These are phyloP conservation scores for Drosophila monieri DNA, from an alignment of 2,888 invertebrate species.

Conservation along the genomic window DNA sequence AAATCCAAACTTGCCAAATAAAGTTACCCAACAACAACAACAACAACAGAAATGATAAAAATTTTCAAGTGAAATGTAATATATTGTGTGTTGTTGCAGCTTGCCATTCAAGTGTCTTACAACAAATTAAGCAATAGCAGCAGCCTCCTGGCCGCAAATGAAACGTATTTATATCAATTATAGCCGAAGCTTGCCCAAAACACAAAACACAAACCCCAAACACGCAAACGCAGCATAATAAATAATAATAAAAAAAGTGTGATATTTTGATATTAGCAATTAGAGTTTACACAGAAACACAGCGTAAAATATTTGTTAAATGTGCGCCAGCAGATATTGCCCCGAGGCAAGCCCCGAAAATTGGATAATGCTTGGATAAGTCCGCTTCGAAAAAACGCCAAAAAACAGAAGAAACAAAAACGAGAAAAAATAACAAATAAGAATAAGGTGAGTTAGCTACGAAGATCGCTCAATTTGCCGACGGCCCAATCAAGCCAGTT, in stretches of 20 bases:
- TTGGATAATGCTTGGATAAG: slow-evolving; percentile 78
- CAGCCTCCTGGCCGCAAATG: slow-evolving; percentile 13
- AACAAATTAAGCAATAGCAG: slow-evolving; percentile 33
- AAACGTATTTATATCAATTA: slow-evolving; percentile 48
- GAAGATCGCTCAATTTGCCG: slow-evolving; percentile 57
- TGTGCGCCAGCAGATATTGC: slow-evolving; percentile 48
- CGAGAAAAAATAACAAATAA: slow-evolving; percentile 8
- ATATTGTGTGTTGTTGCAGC: slow-evolving; percentile 40
- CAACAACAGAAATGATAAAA: not conserved
- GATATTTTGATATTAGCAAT: slow-evolving; percentile 79
- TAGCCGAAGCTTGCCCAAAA: slow-evolving; percentile 35
- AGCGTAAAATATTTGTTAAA: slow-evolving; percentile 42
- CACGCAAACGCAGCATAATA: slow-evolving; percentile 38
- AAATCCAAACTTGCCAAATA: slow-evolving; percentile 64
- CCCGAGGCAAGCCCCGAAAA: slow-evolving; percentile 38
- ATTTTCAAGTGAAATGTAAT: slow-evolving; percentile 33
- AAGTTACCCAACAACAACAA: slow-evolving; percentile 14
- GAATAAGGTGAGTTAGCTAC: slow-evolving; percentile 30
- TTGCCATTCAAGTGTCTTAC: slow-evolving; percentile 76
- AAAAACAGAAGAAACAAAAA: slow-evolving; percentile 37
- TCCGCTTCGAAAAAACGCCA: slow-evolving; percentile 33
- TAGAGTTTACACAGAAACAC: slow-evolving; percentile 56
- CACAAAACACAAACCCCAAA: slow-evolving; percentile 31
- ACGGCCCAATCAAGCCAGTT: slow-evolving; percentile 20
- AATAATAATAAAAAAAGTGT: slow-evolving; percentile 54